Evolutionary conservation across 64 coral and sea anemone genomes (phyloP), one percentile per base, ranked within the genome.

Genomic region (Orbicella faveolata): DNA sequence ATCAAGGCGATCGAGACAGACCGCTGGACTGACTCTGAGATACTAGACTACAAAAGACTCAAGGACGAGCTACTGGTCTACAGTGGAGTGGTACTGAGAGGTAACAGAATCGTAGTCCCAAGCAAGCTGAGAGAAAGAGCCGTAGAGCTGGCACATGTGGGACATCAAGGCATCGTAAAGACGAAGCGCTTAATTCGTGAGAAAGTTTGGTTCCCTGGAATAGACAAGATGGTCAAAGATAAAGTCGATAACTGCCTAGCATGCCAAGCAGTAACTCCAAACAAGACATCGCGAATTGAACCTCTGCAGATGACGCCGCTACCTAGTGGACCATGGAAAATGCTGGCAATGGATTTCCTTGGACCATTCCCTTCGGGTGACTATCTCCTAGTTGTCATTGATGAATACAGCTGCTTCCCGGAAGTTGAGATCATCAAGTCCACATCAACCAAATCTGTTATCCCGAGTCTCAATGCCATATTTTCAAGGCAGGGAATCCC

Each of bases 401-500:
- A 79, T 54, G 87, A 89, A 65, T 78, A 89, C 0, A 30, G 30
- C 30, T 0, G 30, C 30, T 30, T 30, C 30, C 30, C 30, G 30
- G 30, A 30, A 30, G 74, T 44, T 25, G 57, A 89, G 65, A 66
- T 89, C 21, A 26, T 89, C 5, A 89, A 74, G 26, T 63, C 87
- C 21, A 89, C 75, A 34, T 77, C 87, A 20, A 75, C 87, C 25
- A 78, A 54, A 66, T 37, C 87, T 16, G 52, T 52, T 7, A 89
- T 89, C 53, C 76, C 75, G 33, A 89, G 78, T 41, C 87, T 63
- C 17, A 34, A 89, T 21, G 54, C 87, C 30, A 77, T 89, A 57
- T 89, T 89, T 34, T 39, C 74, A 33, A 79, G 87, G 63, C 87
- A 79, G 65, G 74, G 87, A 36, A 89, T 89, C 48, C 87, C 76